phyloP scores from a whole-genome alignment of 2,113 vertebrate species.

The Oreotragus oreotragus region DNA sequence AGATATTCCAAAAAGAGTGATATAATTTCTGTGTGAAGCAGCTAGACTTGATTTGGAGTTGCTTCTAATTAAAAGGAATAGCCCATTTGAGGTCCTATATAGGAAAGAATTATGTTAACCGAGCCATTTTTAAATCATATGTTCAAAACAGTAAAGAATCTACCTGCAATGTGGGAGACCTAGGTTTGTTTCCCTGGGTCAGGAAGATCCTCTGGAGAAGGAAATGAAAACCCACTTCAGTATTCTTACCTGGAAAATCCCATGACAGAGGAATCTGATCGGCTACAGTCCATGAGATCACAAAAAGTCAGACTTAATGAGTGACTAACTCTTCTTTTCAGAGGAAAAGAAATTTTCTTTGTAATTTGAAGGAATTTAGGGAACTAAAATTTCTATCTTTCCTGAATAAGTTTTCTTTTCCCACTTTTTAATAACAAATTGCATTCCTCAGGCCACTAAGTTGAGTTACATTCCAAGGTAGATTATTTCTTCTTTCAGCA shows the following conservation, averaged over 20 bases:
- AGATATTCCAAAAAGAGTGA: neutral
- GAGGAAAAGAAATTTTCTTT: neutral
- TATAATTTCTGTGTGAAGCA: neutral
- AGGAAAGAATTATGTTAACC: neutral
- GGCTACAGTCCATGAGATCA: neutral
- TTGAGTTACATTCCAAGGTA: neutral
- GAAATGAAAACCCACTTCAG: neutral
- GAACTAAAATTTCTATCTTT: neutral
- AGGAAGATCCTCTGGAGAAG: neutral
- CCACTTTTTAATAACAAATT: neutral
- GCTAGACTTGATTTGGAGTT: neutral
- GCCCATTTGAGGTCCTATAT: neutral
- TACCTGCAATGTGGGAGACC: neutral
- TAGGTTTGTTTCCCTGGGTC: neutral
- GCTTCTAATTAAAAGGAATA: neutral
- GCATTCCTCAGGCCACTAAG: neutral
- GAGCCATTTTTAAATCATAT: neutral
- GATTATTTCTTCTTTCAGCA: neutral
- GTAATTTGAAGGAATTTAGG: neutral
- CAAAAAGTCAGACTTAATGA: neutral
- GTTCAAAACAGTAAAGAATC: neutral
- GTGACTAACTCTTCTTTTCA: neutral
- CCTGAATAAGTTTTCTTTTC: neutral
- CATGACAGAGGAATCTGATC: neutral
- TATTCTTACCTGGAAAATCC: neutral